Evolutionary conservation across 2,113 vertebrate genomes (phyloP).

Genomic region (Aegotheles bennettii): DNA sequence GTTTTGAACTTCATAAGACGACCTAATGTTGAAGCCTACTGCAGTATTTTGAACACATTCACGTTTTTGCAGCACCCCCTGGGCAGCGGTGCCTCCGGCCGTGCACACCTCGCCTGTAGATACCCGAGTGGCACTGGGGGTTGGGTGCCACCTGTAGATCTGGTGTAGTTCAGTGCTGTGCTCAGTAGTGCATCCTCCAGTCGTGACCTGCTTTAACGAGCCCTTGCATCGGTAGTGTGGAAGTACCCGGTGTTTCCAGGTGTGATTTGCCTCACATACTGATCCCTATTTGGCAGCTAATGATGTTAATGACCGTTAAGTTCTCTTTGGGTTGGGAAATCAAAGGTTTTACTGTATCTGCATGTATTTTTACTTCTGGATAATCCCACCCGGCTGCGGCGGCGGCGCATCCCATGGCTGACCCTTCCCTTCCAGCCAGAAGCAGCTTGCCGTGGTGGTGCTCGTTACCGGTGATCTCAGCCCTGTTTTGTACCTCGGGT

Average conservation of each 20-base stretch:
- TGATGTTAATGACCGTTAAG: not conserved
- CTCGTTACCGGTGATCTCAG: not conserved
- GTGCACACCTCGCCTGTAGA: not conserved
- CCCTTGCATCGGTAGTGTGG: not conserved
- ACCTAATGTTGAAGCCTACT: not conserved
- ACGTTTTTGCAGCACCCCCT: not conserved
- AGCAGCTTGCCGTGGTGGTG: not conserved
- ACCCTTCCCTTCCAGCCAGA: not conserved
- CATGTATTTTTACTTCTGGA: constrained; percentile 56
- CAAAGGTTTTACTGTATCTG: constrained; percentile 34
- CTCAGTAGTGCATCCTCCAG: not conserved
- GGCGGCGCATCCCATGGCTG: not conserved
- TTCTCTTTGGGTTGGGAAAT: constrained; percentile 26
- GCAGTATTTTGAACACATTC: not conserved
- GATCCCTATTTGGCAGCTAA: constrained; percentile 57
- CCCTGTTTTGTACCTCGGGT: constrained; percentile 10
- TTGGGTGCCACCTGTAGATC: not conserved
- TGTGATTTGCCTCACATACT: not conserved
- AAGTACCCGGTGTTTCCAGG: not conserved
- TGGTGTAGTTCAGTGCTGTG: not conserved
- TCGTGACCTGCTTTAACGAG: not conserved
- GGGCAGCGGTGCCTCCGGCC: not conserved
- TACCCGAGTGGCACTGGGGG: not conserved
- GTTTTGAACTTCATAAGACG: not conserved
- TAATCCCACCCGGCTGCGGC: not conserved